Base-by-base conservation (phyloP, 2,888 invertebrate genomes). In the Barypeithes pellucidus region DNA sequence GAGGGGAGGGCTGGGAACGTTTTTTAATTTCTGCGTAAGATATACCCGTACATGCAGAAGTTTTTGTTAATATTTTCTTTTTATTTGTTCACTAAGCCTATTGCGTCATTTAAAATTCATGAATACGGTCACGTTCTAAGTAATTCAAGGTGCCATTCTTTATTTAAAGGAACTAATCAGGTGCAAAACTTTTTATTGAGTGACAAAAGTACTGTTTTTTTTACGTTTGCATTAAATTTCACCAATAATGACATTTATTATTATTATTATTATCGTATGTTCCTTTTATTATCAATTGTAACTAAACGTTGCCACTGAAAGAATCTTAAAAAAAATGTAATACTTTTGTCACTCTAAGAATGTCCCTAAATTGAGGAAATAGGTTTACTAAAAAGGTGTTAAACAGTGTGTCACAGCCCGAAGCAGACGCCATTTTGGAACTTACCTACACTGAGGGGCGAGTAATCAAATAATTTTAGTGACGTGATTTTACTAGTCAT, bases 381-480 rank as follows among this genome's bases (percentile, higher is more conserved):
- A 61, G 61, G 68, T 67, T 65, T 60, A 54, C 43, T 77, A 67
- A 61, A 65, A 73, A 79, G 68, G 79, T 79, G 80, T 80, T 78
- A 79, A 77, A 82, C 80, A 84, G 82, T 83, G 83, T 82, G 82
- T 82, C 83, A 82, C 77, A 79, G 79, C 80, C 80, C 79, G 82
- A 84, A 83, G 83, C 81, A 81, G 85, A 82, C 78, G 81, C 81
- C 83, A 81, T 79, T 77, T 81, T 84, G 85, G 85, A 84, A 79
- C 45, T 29, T 66, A 79, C 77, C 82, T 80, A 81, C 83, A 82
- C 76, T 81, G 82, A 85, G 84, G 86, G 86, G 86, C 86, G 86
- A 86, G 86, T 86, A 86, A 86, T 82, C 81, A 80, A 83, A 81
- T 82, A 82, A 81, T 82, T 72, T 80, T 82, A 82, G 81, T 78